These are phyloP conservation scores for Leptonema lineaticorne DNA, from an alignment of 1,140 invertebrate genomes.

Conservation along the genomic window DNA sequence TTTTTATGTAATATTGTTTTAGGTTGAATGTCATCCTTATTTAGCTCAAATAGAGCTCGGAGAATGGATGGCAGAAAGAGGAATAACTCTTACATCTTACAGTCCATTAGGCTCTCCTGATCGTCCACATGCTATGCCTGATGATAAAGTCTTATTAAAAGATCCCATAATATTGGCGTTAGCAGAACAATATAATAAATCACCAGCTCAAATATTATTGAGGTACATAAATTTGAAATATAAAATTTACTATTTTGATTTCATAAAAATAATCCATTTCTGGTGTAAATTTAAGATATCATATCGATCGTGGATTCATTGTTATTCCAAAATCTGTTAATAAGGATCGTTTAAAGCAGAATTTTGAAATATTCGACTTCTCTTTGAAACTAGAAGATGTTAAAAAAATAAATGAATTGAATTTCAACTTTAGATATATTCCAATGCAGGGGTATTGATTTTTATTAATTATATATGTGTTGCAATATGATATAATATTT, in stretches of 20 bases:
- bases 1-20: slow-evolving; percentile 43
- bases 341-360: slow-evolving; percentile 66
- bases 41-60: slow-evolving; percentile 68
- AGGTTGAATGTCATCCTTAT: slow-evolving; percentile 78
- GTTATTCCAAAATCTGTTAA: slow-evolving; percentile 66
- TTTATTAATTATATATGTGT: not conserved
- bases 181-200: slow-evolving; percentile 65
- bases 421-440: slow-evolving; percentile 54
- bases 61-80: slow-evolving; percentile 64
- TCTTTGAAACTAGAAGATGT: slow-evolving; percentile 60
- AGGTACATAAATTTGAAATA: slow-evolving; percentile 59
- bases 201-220: slow-evolving; percentile 68
- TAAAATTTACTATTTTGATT: not conserved
- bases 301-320: slow-evolving; percentile 64
- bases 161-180: slow-evolving; percentile 56
- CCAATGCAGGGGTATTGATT: slow-evolving; percentile 51
- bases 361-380: slow-evolving; percentile 75
- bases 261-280: slow-evolving; percentile 6
- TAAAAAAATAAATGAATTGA: slow-evolving; percentile 52
- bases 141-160: slow-evolving; percentile 65
- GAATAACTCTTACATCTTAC: slow-evolving; percentile 73
- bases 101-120: slow-evolving; percentile 72
- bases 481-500: not conserved
- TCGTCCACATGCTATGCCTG: slow-evolving; percentile 69
- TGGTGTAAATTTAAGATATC: slow-evolving; percentile 57